Conservation (phyloP, 1,140 invertebrate genomes). For the Stegodyphus dumicola region DNA sequence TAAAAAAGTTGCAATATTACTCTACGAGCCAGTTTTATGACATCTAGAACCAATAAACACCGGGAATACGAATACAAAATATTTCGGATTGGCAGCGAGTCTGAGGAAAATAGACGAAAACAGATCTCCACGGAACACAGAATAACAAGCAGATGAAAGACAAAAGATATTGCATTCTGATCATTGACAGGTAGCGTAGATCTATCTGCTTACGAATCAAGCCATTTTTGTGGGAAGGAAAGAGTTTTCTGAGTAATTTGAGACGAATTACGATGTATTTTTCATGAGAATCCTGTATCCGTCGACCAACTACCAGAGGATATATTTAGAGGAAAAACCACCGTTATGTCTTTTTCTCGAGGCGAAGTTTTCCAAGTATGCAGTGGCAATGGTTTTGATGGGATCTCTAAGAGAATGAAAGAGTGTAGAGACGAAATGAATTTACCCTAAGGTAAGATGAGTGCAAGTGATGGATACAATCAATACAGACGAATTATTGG, state of each 20-base stretch:
- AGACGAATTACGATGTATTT: conserved; percentile 37
- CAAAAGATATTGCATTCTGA: conserved; percentile 16
- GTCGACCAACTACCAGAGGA: not conserved
- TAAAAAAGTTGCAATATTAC: too few species aligned
- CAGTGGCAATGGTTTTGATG: not conserved
- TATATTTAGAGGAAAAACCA: conserved; percentile 17
- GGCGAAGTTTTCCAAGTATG: not conserved
- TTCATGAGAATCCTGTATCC: conserved; percentile 1
- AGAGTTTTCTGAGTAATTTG: conserved; percentile 24
- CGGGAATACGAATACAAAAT: too few species aligned
- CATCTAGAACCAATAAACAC: too few species aligned
- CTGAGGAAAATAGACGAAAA: too few species aligned
- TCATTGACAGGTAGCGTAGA: conserved; percentile 24
- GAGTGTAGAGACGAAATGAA: too few species aligned
- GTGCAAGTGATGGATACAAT: too few species aligned
- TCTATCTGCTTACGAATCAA: conserved; percentile 6
- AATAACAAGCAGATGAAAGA: conserved; percentile 22
- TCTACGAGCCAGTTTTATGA: too few species aligned
- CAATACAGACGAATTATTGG: too few species aligned
- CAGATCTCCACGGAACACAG: not conserved
- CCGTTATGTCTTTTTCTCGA: conserved; percentile 20
- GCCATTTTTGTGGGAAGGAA: not conserved
- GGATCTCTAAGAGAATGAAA: too few species aligned
- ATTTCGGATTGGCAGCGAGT: too few species aligned
- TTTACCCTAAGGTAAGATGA: too few species aligned